Evolutionary conservation across 2,888 invertebrate species (phyloP).

Genomic region (Deilephila porcellus): DNA sequence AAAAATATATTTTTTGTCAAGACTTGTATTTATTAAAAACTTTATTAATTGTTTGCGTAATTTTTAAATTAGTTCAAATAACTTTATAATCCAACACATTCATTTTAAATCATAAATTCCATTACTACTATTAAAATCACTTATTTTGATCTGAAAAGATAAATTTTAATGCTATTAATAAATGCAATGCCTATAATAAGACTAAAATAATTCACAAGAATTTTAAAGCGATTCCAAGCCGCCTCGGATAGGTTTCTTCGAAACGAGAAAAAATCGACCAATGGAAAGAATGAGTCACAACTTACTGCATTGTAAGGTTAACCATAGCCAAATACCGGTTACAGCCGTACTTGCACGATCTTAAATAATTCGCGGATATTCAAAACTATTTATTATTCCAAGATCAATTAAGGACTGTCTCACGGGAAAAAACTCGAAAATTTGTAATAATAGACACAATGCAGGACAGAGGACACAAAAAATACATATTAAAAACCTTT

Average conservation of each 20-base stretch:
- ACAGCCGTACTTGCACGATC: conserved; percentile 4
- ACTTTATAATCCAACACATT: no score
- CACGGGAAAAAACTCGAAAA: conserved; percentile 62
- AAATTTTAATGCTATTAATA: background rate
- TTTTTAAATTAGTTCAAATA: no score
- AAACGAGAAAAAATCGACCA: conserved; percentile 26
- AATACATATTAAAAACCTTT: conserved; percentile 58
- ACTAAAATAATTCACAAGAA: conserved; percentile 17
- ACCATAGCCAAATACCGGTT: conserved; percentile 30
- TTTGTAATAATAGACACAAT: conserved; percentile 55
- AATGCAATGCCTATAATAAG: conserved; percentile 4
- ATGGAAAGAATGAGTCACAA: conserved; percentile 46
- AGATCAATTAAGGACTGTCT: conserved; percentile 53
- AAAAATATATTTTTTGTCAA: no score
- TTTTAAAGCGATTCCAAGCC: conserved; percentile 21
- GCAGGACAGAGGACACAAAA: conserved; percentile 64
- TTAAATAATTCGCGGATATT: conserved; percentile 30
- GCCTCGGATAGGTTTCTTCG: conserved; percentile 23
- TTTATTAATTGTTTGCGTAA: no score
- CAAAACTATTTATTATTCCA: background rate
- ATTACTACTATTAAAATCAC: background rate
- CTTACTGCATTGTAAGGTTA: conserved; percentile 48
- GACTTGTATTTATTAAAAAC: no score
- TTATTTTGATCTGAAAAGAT: background rate
- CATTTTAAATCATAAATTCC: no score